phyloP scores from a whole-genome alignment of 2,888 invertebrate species.

The Troides helena region DNA sequence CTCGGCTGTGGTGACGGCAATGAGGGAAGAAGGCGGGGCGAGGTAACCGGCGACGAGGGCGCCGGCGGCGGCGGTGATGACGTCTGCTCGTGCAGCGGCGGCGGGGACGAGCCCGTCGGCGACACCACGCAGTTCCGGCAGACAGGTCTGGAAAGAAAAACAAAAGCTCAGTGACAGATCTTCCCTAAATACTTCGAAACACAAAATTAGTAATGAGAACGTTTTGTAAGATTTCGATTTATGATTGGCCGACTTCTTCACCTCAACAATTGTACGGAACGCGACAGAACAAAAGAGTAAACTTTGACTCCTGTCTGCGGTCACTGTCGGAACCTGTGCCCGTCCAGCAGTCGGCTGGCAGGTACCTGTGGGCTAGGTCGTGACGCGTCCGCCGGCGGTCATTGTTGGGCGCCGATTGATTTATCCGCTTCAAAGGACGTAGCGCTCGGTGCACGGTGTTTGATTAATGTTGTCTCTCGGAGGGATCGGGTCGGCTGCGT shows the following conservation, averaged over 20 bases:
- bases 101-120: conserved; percentile 71
- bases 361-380: no score
- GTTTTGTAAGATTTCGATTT: no score
- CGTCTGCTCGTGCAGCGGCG: conserved; percentile 62
- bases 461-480: conserved; percentile 19
- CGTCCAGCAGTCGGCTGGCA: conserved; percentile 21
- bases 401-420: conserved; percentile 17
- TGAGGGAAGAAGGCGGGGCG: conserved; percentile 60
- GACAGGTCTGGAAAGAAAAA: conserved; percentile 83
- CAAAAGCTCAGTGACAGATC: no score
- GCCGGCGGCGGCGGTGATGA: conserved; percentile 67
- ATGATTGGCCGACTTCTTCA: no score
- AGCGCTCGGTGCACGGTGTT: conserved; percentile 5
- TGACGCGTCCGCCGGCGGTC: no score
- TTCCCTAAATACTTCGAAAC: no score
- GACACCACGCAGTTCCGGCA: conserved; percentile 89
- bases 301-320: no score
- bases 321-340: conserved; percentile 3
- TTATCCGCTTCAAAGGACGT: conserved; percentile 27
- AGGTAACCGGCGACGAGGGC: conserved; percentile 57
- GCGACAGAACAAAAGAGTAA: no score
- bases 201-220: no score
- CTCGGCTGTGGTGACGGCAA: conserved; percentile 68
- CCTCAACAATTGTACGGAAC: no score
- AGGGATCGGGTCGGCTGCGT: conserved; percentile 1